phyloP scores from a whole-genome alignment of 2,113 vertebrate genomes.

The Pterocles gutturalis region DNA sequence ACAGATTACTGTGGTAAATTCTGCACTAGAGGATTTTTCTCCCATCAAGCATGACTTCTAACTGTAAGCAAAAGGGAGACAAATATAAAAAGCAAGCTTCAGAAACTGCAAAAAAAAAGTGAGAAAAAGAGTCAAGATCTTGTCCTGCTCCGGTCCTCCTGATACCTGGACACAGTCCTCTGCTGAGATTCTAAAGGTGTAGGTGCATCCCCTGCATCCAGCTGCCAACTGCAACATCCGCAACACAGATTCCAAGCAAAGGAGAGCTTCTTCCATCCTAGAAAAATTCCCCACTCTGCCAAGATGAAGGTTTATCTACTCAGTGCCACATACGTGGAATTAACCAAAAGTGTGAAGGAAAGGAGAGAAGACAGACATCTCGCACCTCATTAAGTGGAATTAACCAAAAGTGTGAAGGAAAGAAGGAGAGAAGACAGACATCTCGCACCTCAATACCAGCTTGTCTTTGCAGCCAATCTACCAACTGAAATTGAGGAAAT shows the following conservation, averaged over 20 bases:
- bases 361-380: not conserved
- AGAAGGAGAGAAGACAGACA: not conserved
- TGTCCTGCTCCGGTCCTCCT: not conserved
- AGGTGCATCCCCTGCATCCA: not conserved
- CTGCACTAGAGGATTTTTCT: not conserved
- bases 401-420: not conserved
- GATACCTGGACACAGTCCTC: fast-evolving
- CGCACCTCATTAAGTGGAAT: not conserved
- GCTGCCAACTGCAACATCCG: not conserved
- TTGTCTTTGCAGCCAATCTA: not conserved
- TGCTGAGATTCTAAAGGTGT: not conserved
- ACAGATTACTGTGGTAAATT: not conserved
- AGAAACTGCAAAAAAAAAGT: not conserved
- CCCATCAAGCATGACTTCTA: not conserved
- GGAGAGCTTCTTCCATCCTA: not conserved
- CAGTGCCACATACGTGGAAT: not conserved
- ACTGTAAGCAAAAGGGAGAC: not conserved
- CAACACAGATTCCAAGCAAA: not conserved
- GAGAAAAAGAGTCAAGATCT: not conserved
- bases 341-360: not conserved
- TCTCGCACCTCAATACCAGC: not conserved
- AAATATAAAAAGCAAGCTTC: not conserved
- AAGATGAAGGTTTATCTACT: not conserved
- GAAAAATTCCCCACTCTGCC: not conserved
- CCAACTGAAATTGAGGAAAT: not conserved